Evolutionary conservation across 2,113 vertebrate species (phyloP), one percentile per base, ranked within the genome.

Genomic region (Hyperopisus bebe): DNA sequence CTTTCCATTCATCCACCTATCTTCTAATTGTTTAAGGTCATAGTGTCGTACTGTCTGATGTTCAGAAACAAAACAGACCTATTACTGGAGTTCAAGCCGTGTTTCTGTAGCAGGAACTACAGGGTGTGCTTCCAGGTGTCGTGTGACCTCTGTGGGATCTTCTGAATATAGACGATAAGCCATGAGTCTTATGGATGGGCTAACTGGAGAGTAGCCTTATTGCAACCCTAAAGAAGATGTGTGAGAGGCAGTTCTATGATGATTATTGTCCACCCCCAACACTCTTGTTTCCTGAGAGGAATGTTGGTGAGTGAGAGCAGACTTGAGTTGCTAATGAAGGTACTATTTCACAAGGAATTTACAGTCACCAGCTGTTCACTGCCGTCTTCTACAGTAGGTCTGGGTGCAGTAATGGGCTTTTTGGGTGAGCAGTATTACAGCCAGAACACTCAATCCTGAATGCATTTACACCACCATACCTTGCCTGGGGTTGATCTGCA

Each of bases 331-430:
- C n/a, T 87, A 53, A 87, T 53, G 48, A 51, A 53, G 50, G 85
- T 35, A 53, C 48, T 53, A 53, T n/a, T 53, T 87, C 48, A 87
- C 48, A 87, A 50, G 50, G 50, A 87, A 55, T 87, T 87, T 87
- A 35, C 15, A 39, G 50, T 35, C 50, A 7, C 17, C 27, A 39
- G 27, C 13, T 53, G n/a, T 87, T 55, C 48, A 39, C n/a, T 27
- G 50, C 50, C 10, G 3, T 87, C 1, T 55, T 53, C 31, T 53
- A 31, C 3, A n/a, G n/a, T n/a, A n/a, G n/a, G n/a, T 86, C 9
- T 48, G 31, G 13, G 2, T 24, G 35, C 80, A 89, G 80, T 77
- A 77, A 77, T 42, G 35, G 35, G 15, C 74, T 77, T 77, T 39
- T 39, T 77, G 70, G 70, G 70, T 39, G 31, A 74, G 31, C 15